Conservation (phyloP, 2,113 vertebrate genomes). For the Seriola rivoliana region DNA sequence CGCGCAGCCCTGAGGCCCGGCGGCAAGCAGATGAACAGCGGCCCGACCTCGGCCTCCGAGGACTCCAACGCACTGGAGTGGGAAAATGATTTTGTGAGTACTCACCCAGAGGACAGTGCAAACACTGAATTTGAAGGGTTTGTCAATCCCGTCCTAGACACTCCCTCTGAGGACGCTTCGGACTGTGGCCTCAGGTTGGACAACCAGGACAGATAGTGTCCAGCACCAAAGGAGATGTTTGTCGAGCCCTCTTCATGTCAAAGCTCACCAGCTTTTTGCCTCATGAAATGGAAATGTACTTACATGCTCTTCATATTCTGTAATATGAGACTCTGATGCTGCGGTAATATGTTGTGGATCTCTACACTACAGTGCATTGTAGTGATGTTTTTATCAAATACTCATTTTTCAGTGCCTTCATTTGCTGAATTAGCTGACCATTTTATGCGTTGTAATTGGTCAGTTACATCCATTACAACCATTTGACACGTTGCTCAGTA, state of each 20-base stretch:
- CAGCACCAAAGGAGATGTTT: slow-evolving; percentile 54
- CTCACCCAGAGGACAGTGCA: slow-evolving; percentile 88
- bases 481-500: slow-evolving; percentile 20
- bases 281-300: slow-evolving; percentile 54
- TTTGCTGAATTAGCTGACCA: slow-evolving; percentile 60
- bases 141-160: slow-evolving; percentile 93
- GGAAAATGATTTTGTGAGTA: slow-evolving; percentile 97
- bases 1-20: slow-evolving; percentile 88
- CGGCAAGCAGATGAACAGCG: slow-evolving; percentile 84
- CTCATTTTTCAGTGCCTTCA: slow-evolving; percentile 76
- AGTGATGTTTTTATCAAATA: slow-evolving; percentile 32
- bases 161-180: slow-evolving; percentile 77
- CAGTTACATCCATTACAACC: not conserved
- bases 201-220: slow-evolving; percentile 87
- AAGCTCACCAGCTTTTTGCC: slow-evolving; percentile 70
- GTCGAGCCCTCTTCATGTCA: slow-evolving; percentile 29
- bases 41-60: slow-evolving; percentile 91
- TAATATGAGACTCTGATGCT: slow-evolving; percentile 48
- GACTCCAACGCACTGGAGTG: slow-evolving; percentile 96
- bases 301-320: slow-evolving; percentile 41
- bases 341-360: slow-evolving; percentile 24
- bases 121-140: slow-evolving; percentile 93
- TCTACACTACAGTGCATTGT: slow-evolving; percentile 23
- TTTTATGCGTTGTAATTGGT: slow-evolving; percentile 49
- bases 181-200: slow-evolving; percentile 70